phyloP scores from a whole-genome alignment of 2,797 vertebrate genomes.

The Malurus splendens region DNA sequence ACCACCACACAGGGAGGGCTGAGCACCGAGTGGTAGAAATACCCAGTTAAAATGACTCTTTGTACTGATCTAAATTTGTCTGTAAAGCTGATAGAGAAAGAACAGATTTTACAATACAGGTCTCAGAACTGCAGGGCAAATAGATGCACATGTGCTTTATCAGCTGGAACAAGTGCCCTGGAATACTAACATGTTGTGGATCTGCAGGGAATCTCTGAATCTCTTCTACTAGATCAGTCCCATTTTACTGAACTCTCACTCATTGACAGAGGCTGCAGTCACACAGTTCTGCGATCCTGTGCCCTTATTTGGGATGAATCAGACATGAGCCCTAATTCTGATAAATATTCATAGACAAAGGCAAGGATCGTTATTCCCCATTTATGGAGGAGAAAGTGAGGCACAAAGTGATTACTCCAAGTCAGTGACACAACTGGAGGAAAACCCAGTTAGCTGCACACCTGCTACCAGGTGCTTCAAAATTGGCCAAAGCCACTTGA shows the following conservation, averaged over 20 bases:
- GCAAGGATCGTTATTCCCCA: slow-evolving; percentile 37
- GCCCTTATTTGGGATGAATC: neutral
- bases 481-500: neutral
- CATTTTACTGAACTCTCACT: neutral
- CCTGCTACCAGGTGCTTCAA: slow-evolving; percentile 3
- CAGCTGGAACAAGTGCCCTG: neutral
- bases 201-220: neutral
- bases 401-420: slow-evolving; percentile 51
- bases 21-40: slow-evolving; percentile 21
- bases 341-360: slow-evolving; percentile 26
- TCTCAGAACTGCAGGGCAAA: neutral
- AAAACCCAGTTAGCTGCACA: slow-evolving; percentile 17
- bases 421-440: neutral
- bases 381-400: slow-evolving; percentile 31
- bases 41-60: slow-evolving; percentile 7
- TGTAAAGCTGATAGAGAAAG: slow-evolving; percentile 11
- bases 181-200: neutral
- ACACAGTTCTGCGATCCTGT: neutral
- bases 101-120: neutral
- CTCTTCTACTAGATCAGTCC: neutral
- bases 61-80: neutral
- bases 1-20: neutral
- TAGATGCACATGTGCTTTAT: slow-evolving; percentile 8
- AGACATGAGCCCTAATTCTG: slow-evolving; percentile 18
- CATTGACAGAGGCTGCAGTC: neutral